phyloP scores from a whole-genome alignment of 2,113 vertebrate species.

The Chrysochloris asiatica region DNA sequence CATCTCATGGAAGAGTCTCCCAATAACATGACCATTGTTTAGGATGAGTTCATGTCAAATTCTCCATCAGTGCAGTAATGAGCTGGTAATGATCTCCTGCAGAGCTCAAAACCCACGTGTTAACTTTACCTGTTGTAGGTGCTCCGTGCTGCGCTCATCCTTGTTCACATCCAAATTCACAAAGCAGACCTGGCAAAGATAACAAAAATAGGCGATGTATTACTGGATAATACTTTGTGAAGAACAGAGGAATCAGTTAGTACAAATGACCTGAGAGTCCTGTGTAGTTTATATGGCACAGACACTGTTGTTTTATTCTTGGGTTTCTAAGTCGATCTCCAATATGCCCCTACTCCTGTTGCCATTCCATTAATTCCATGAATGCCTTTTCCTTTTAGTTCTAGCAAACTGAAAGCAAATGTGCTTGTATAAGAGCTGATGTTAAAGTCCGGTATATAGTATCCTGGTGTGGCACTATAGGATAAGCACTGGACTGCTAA shows the following conservation, averaged over 20 bases:
- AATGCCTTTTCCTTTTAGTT: not conserved
- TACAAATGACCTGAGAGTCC: not conserved
- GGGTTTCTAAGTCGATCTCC: not conserved
- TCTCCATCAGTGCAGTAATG: rapidly evolving
- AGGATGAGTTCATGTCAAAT: not conserved
- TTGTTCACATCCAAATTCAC: constrained; percentile 91
- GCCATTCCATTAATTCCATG: not conserved
- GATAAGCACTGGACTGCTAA: too few species aligned
- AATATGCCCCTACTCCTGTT: too few species aligned
- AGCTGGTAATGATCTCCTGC: rapidly evolving
- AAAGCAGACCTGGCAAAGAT: constrained; percentile 91
- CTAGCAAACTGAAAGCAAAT: too few species aligned
- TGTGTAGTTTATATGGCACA: not conserved
- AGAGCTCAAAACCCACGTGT: not conserved
- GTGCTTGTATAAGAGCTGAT: too few species aligned
- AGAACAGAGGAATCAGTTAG: not conserved
- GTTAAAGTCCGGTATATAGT: too few species aligned
- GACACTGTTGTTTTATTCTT: not conserved
- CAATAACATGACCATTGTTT: not conserved
- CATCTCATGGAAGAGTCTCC: not conserved
- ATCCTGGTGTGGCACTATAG: too few species aligned
- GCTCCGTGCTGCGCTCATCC: constrained; percentile 84
- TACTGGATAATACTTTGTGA: not conserved
- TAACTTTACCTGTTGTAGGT: constrained; percentile 90
- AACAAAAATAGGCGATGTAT: not conserved